Evolutionary conservation across 2,797 vertebrate genomes (phyloP).

Genomic region (Nasua narica): DNA sequence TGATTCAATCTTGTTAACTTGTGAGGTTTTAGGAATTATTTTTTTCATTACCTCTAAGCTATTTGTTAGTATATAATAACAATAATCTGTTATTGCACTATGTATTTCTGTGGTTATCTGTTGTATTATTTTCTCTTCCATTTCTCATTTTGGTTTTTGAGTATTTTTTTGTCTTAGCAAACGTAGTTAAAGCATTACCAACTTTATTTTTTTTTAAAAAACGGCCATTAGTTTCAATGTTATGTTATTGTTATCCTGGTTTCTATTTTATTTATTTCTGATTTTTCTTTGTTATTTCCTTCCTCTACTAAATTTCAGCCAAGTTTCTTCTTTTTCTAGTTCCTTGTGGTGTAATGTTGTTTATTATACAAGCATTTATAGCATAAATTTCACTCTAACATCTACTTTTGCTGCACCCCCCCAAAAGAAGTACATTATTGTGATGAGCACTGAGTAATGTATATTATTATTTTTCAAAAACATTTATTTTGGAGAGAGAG

Average conservation of each 20-base stretch:
- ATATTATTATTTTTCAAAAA: background rate
- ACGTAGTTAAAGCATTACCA: background rate
- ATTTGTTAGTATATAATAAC: background rate
- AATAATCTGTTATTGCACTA: background rate
- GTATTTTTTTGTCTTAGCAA: background rate
- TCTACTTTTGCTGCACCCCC: background rate
- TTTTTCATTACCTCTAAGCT: background rate
- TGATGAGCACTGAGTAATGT: background rate
- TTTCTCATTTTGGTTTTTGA: background rate
- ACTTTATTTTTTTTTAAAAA: background rate
- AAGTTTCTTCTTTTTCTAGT: background rate
- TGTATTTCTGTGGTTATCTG: background rate
- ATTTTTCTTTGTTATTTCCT: background rate
- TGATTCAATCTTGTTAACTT: background rate
- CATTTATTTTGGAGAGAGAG: background rate
- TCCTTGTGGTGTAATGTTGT: background rate
- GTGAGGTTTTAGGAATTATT: background rate
- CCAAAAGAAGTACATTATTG: background rate
- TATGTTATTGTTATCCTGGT: background rate
- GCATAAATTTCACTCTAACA: background rate
- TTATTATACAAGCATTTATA: background rate
- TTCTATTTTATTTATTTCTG: background rate
- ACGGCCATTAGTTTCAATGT: background rate
- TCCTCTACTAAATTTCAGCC: background rate
- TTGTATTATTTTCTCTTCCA: background rate